phyloP scores from a whole-genome alignment of 2,888 invertebrate genomes.

The Lochmaea crataegi region DNA sequence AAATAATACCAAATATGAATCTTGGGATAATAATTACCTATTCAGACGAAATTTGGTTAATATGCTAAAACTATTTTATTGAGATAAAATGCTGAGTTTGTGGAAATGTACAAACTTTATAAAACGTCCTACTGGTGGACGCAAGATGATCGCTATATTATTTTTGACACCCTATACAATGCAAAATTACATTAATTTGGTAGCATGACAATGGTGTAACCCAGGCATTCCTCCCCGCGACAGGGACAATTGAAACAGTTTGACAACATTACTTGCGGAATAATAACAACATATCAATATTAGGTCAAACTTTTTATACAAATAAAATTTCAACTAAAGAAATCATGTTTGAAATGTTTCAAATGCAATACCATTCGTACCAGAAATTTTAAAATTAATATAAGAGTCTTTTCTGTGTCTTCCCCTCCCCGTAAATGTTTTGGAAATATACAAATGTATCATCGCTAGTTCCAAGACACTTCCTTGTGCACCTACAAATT shows the following conservation, averaged over 20 bases:
- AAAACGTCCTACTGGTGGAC: no score
- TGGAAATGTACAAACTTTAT: no score
- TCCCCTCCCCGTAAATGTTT: neutral
- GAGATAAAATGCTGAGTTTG: no score
- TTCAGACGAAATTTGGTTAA: no score
- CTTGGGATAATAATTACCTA: no score
- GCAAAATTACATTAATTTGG: no score
- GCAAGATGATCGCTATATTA: no score
- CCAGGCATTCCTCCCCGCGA: neutral
- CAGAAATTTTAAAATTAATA: neutral
- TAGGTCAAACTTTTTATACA: neutral
- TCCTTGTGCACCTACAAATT: neutral
- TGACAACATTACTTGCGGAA: neutral
- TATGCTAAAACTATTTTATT: no score
- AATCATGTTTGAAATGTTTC: neutral
- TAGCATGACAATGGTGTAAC: no score
- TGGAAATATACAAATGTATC: neutral
- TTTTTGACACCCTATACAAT: no score
- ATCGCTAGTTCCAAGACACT: neutral
- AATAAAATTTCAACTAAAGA: neutral
- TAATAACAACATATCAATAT: neutral
- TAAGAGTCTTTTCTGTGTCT: neutral
- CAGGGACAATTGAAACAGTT: neutral
- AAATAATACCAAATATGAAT: no score
- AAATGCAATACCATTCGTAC: neutral